A percentile compares a stretch with the other conserved stretches of the same genome.
phyloP scores from a whole-genome alignment of 1,140 invertebrate genomes.

The Leguminivora glycinivorella region DNA sequence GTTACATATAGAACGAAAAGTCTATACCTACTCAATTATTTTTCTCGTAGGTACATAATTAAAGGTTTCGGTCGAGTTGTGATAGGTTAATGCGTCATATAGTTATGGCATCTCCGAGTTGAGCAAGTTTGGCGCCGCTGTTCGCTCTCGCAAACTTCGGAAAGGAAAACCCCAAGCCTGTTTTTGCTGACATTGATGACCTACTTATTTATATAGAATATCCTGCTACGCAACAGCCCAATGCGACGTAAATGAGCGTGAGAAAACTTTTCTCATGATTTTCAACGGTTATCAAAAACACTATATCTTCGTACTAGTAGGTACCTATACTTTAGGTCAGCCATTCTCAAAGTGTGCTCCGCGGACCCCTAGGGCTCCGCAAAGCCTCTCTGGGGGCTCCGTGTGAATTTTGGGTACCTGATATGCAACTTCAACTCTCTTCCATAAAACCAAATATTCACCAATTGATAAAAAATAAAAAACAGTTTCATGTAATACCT shows the following conservation, averaged over 20 bases:
- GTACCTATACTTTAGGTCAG: no score
- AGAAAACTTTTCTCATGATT: neutral
- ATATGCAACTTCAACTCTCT: no score
- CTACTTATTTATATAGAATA: slow-evolving; percentile 2
- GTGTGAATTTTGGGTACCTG: no score
- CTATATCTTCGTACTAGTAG: no score
- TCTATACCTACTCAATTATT: no score
- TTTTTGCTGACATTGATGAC: neutral
- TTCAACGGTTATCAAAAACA: neutral
- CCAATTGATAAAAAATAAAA: no score
- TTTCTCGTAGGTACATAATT: neutral
- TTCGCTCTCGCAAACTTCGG: neutral
- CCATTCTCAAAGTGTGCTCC: no score
- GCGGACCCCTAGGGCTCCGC: no score
- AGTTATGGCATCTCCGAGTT: neutral
- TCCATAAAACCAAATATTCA: no score
- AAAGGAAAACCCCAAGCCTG: neutral
- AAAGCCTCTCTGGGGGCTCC: no score
- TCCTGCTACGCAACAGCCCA: neutral
- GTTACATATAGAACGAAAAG: no score
- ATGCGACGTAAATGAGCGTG: neutral
- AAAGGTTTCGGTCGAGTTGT: neutral
- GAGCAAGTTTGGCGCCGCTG: neutral
- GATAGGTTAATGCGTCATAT: neutral
- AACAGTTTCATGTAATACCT: no score